Percentiles rank a stretch among this genome's conserved stretches.
Conservation (phyloP, 2,113 vertebrate species). For the Alces alces region DNA sequence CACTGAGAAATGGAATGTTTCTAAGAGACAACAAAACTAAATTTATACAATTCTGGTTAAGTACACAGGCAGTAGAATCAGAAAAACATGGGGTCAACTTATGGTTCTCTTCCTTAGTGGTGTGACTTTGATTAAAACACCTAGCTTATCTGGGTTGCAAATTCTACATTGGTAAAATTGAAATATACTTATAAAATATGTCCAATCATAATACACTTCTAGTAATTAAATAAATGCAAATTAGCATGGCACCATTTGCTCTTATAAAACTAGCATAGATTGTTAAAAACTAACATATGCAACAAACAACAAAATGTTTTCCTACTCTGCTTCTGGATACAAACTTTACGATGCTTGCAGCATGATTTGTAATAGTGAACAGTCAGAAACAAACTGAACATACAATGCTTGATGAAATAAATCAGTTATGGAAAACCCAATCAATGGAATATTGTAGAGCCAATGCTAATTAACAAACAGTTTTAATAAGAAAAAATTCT, state of each 20-base stretch:
- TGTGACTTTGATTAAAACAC: not conserved
- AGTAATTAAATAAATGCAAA: not conserved
- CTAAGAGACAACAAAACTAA: not conserved
- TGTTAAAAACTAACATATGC: not conserved
- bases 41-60: not conserved
- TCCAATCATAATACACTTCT: not conserved
- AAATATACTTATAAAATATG: not conserved
- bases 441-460: not conserved
- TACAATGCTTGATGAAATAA: not conserved
- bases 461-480: not conserved
- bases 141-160: not conserved
- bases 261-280: not conserved
- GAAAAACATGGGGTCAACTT: not conserved
- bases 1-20: not conserved
- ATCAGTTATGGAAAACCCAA: not conserved
- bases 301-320: not conserved
- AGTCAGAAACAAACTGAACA: not conserved
- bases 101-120: not conserved
- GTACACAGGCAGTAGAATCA: not conserved
- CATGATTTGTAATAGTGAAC: not conserved
- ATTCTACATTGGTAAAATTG: not conserved
- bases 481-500: not conserved
- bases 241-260: not conserved
- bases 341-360: not conserved
- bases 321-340: not conserved